phyloP scores from a whole-genome alignment of 1,140 invertebrate genomes.

The Caenorhabditis elegans region WBcel235 BX284602.5:6567001-6567500 shows the following conservation, averaged over 20 bases:
- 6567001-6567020: too few species aligned
- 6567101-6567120: not conserved
- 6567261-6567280: too few species aligned
- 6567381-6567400: not conserved
- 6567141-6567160: not conserved
- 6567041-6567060: not conserved
- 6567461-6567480: conserved; percentile 59
- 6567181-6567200: not conserved
- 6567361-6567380: too few species aligned
- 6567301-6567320: too few species aligned
- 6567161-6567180: not conserved
- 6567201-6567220: too few species aligned
- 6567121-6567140: not conserved
- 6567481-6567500: conserved; percentile 61
- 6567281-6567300: too few species aligned
- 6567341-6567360: too few species aligned
- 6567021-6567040: not conserved
- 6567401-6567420: conserved; percentile 25
- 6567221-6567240: too few species aligned
- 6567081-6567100: too few species aligned
- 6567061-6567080: not conserved
- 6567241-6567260: too few species aligned
- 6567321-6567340: too few species aligned
- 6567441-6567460: conserved; percentile 59
- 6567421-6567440: conserved; percentile 59